phyloP scores from a whole-genome alignment of 2,113 vertebrate genomes.

The Trinectes maculatus region DNA sequence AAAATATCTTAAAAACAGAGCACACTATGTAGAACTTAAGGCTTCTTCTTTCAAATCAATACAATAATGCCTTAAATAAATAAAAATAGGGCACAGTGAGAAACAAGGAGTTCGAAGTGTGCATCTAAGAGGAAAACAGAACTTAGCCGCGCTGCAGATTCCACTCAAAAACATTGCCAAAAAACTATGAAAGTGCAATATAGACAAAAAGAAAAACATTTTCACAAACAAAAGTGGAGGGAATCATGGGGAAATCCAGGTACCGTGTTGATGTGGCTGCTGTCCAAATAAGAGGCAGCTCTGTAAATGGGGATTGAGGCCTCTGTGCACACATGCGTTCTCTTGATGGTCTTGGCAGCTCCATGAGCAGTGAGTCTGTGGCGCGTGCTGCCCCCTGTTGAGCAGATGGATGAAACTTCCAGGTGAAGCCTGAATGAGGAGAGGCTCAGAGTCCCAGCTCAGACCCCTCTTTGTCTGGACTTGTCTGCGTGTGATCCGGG shows the following conservation, averaged over 20 bases:
- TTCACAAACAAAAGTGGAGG: conserved; percentile 32
- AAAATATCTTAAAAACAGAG: not conserved
- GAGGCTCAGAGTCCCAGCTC: conserved; percentile 30
- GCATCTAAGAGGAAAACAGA: not conserved
- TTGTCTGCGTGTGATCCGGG: not conserved
- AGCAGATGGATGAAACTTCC: conserved; percentile 15
- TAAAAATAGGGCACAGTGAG: not conserved
- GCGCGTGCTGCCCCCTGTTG: conserved; percentile 54
- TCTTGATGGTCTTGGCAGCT: conserved; percentile 8
- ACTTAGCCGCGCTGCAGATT: not conserved
- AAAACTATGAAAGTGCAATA: conserved; percentile 32
- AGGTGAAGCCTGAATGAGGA: conserved; percentile 13
- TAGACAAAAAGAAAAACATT: not conserved
- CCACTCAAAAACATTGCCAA: conserved; percentile 5
- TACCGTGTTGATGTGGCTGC: conserved; percentile 35
- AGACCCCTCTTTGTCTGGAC: conserved; percentile 22
- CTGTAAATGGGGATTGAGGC: conserved; percentile 11
- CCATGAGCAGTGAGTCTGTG: not conserved
- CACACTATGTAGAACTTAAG: not conserved
- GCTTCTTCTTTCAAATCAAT: not conserved
- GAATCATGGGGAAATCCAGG: conserved; percentile 26
- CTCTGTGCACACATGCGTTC: not conserved
- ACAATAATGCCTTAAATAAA: not conserved
- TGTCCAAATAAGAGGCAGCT: conserved; percentile 34
- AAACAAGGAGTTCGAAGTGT: too few relatives aligned